phyloP scores from a whole-genome alignment of 2,797 vertebrate species.

The Australoheros facetus region DNA sequence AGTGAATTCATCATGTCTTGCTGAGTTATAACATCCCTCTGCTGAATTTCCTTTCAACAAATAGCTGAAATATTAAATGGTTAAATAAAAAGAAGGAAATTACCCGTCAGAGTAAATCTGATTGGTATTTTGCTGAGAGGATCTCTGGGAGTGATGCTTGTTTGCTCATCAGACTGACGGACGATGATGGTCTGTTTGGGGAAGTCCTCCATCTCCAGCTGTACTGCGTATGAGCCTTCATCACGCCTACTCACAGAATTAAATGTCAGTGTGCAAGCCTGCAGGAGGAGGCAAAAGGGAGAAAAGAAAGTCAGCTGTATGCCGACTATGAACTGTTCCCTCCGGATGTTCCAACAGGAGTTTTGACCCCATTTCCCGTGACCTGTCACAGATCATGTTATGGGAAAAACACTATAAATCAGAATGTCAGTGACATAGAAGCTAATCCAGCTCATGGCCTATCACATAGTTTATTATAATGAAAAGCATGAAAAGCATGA shows the following conservation, averaged over 20 bases:
- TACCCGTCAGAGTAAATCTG: slow-evolving; percentile 21
- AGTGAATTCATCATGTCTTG: not conserved
- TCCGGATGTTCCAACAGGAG: too few species aligned
- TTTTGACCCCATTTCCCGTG: too few species aligned
- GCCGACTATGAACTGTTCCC: too few species aligned
- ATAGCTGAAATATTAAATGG: not conserved
- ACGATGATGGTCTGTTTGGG: slow-evolving; percentile 2
- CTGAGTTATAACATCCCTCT: not conserved
- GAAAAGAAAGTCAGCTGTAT: too few species aligned
- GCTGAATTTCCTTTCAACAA: not conserved
- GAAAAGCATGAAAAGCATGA: too few species aligned
- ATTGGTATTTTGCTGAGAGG: slow-evolving; percentile 29
- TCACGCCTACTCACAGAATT: not conserved
- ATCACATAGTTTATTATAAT: too few species aligned
- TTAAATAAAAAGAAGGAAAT: not conserved
- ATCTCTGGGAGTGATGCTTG: not conserved
- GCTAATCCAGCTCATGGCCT: too few species aligned
- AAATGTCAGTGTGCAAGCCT: slow-evolving; percentile 1
- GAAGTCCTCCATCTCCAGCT: slow-evolving; percentile 36
- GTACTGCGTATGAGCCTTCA: slow-evolving; percentile 2
- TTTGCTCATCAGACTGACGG: not conserved
- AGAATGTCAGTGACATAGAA: too few species aligned
- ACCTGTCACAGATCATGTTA: too few species aligned
- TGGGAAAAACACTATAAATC: too few species aligned
- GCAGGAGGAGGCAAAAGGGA: not conserved